phyloP scores from a whole-genome alignment of 2,797 vertebrate species.

The Graptemys geographica region DNA sequence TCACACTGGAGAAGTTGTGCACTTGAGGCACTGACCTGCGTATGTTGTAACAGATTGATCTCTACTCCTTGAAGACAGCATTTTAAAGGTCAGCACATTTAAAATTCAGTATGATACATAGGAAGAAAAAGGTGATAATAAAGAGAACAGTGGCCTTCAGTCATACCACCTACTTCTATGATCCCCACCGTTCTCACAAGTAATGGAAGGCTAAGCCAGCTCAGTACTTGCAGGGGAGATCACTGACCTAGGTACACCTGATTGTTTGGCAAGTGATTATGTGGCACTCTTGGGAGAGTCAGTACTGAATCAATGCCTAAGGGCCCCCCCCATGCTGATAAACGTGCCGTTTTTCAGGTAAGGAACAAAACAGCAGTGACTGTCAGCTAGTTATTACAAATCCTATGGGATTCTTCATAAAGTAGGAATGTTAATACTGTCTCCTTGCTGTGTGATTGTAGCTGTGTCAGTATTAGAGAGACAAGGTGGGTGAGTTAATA shows the following conservation, averaged over 20 bases:
- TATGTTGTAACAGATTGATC: background rate
- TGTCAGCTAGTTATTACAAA: background rate
- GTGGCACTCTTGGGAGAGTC: rapidly evolving
- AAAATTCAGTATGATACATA: background rate
- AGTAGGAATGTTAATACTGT: background rate
- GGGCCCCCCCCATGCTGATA: background rate
- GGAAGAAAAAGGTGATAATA: background rate
- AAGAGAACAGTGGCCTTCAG: background rate
- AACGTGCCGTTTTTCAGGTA: background rate
- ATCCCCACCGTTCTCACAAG: background rate
- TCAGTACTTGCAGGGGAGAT: background rate
- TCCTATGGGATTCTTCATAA: background rate
- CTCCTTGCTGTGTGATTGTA: background rate
- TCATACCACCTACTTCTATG: background rate
- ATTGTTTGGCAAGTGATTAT: background rate
- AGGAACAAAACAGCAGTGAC: background rate
- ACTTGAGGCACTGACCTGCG: background rate
- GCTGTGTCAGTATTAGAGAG: background rate
- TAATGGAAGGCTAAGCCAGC: background rate
- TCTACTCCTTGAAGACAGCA: background rate
- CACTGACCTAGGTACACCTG: background rate
- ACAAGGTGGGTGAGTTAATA: background rate
- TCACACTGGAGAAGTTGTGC: background rate
- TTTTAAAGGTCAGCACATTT: background rate
- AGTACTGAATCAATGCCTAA: background rate